A percentile compares a stretch with the other conserved stretches of the same genome.
Evolutionary conservation across 2,797 vertebrate genomes (phyloP).

Genomic region (Cygnus olor): DNA sequence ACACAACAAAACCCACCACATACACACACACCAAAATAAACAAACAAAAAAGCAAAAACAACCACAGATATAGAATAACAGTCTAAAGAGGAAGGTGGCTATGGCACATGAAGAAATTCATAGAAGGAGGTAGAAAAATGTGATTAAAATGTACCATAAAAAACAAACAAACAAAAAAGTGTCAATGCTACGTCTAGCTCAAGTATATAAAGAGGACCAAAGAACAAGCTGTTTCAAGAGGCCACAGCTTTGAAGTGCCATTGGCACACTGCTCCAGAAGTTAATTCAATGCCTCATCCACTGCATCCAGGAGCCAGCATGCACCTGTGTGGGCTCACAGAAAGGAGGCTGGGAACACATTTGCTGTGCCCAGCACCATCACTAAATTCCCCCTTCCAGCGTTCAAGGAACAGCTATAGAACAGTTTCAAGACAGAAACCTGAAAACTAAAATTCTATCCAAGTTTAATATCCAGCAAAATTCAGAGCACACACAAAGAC

Average conservation of each 20-base stretch:
- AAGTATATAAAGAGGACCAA: not conserved
- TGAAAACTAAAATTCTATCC: not conserved
- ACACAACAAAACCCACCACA: not conserved
- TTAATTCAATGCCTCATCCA: not conserved
- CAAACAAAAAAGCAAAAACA: not conserved
- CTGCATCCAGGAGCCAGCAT: not conserved
- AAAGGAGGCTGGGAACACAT: not conserved
- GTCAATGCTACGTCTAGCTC: not conserved
- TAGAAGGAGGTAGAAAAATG: not conserved
- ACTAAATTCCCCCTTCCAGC: not conserved
- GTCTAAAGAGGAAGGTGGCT: not conserved
- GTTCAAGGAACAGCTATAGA: not conserved
- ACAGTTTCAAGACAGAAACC: not conserved
- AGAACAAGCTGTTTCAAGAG: not conserved
- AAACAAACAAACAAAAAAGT: not conserved
- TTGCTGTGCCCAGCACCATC: not conserved
- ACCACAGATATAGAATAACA: not conserved
- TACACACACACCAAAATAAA: not conserved
- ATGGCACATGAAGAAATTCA: not conserved
- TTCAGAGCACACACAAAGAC: not conserved
- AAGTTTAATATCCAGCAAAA: not conserved
- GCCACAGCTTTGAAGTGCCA: not conserved
- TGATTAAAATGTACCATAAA: not conserved
- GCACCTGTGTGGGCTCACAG: accelerated
- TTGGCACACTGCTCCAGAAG: not conserved